Conservation (phyloP, 64 coral and sea anemone genomes). For the Acropora yongei region DNA sequence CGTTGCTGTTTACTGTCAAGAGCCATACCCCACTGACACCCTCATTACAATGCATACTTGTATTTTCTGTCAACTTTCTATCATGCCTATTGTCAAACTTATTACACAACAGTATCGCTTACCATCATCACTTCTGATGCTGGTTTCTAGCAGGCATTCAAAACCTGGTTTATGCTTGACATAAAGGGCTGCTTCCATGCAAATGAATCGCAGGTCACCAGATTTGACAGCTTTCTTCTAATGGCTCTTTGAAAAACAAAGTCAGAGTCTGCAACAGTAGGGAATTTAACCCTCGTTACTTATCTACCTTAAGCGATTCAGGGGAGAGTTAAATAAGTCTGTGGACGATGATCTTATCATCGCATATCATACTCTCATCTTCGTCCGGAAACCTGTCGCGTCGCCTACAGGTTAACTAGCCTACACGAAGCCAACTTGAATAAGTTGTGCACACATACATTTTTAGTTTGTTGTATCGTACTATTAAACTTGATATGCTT, state of each 20-base stretch:
- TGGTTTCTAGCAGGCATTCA: conserved; percentile 56
- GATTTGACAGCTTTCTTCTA: conserved; percentile 50
- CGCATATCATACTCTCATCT: too few species aligned
- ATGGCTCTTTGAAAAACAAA: conserved; percentile 57
- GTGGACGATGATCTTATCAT: not conserved
- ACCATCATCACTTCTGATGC: conserved; percentile 3
- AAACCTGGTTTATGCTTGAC: conserved; percentile 60
- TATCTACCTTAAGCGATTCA: conserved; percentile 17
- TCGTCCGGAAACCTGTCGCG: too few species aligned
- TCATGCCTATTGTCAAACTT: not conserved
- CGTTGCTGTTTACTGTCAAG: too few species aligned
- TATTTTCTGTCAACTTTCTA: not conserved
- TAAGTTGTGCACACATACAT: too few species aligned
- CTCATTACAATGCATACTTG: conserved; percentile 1
- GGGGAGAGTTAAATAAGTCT: conserved; percentile 29
- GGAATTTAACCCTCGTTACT: conserved; percentile 48
- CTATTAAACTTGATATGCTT: too few species aligned
- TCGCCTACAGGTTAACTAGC: too few species aligned
- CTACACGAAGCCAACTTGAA: too few species aligned
- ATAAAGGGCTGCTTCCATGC: conserved; percentile 29
- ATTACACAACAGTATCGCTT: not conserved
- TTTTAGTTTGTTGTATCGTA: too few species aligned
- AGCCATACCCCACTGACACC: not conserved
- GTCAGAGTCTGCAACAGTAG: conserved; percentile 46
- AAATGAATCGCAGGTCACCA: conserved; percentile 57